These are phyloP conservation scores for Mus minutoides DNA, from an alignment of 2,797 vertebrate species.

Conservation along the genomic window DNA sequence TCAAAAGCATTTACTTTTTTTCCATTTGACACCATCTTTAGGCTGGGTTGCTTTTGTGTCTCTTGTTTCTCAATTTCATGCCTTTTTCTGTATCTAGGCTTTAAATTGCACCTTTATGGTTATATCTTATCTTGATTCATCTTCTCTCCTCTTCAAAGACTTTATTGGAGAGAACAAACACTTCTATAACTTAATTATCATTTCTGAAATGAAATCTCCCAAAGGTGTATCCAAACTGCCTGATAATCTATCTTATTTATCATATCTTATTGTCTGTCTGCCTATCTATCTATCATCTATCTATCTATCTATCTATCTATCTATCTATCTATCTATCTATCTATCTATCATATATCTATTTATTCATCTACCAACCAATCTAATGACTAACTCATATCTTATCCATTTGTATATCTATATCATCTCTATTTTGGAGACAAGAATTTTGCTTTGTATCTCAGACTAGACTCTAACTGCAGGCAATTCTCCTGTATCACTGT, in stretches of 20 bases:
- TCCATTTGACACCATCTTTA: background rate
- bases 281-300: background rate
- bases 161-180: background rate
- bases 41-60: background rate
- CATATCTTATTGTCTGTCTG: background rate
- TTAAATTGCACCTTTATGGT: background rate
- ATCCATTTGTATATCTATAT: background rate
- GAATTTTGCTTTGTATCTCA: background rate
- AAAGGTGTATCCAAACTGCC: background rate
- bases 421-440: background rate
- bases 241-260: background rate
- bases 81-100: background rate
- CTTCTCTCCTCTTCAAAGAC: background rate
- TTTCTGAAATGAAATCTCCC: background rate
- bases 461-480: background rate
- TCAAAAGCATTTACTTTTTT: background rate
- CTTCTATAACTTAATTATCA: background rate
- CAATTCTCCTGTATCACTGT: background rate
- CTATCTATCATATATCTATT: background rate
- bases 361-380: background rate
- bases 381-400: background rate
- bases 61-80: background rate
- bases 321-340: background rate
- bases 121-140: background rate
- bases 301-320: background rate